These are phyloP conservation scores for Montifringilla adamsi DNA, from an alignment of 2,113 vertebrate genomes.

Conservation along the genomic window DNA sequence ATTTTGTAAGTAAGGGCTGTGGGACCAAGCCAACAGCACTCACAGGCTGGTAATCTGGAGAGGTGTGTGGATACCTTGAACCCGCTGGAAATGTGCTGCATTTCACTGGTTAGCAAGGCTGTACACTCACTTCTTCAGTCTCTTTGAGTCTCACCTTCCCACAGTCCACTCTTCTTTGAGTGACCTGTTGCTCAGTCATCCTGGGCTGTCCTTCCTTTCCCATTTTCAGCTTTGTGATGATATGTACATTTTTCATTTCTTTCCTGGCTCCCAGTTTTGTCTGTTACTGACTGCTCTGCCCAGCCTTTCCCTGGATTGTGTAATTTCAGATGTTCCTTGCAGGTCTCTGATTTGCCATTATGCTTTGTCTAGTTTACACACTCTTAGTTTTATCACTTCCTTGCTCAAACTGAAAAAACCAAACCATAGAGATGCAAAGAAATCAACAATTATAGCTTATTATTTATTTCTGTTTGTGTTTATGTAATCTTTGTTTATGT, in stretches of 20 bases:
- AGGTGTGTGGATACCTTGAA: neutral
- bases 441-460: neutral
- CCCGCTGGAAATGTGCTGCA: neutral
- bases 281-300: neutral
- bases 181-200: accelerated
- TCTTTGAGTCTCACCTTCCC: neutral
- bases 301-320: neutral
- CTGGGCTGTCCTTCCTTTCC: neutral
- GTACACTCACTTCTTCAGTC: neutral
- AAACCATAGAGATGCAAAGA: neutral
- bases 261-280: neutral
- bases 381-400: neutral
- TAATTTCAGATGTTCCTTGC: neutral
- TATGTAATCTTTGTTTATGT: neutral
- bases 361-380: neutral
- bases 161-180: neutral
- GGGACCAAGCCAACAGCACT: neutral
- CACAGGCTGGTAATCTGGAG: neutral
- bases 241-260: neutral
- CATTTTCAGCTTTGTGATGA: neutral
- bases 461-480: neutral
- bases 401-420: neutral
- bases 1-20: neutral
- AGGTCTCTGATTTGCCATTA: neutral
- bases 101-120: neutral